Conservation (phyloP, 2,113 vertebrate genomes). For the Eonycteris spelaea region DNA sequence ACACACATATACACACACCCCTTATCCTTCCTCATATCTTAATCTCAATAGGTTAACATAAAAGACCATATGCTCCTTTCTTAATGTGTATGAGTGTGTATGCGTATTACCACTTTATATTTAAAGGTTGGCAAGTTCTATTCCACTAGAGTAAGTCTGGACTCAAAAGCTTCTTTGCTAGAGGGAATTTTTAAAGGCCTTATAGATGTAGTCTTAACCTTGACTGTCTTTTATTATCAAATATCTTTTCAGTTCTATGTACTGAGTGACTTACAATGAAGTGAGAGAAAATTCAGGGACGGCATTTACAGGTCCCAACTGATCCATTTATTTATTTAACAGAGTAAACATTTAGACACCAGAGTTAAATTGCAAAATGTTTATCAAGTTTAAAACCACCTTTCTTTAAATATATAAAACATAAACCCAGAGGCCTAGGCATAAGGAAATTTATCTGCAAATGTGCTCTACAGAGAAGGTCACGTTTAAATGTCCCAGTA, state of each 20-base stretch:
- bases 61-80: not conserved
- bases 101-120: not conserved
- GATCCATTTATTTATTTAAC: constrained; percentile 70
- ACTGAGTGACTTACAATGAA: constrained; percentile 54
- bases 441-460: constrained; percentile 27
- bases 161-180: not conserved
- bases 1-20: accelerated
- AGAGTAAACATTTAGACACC: constrained; percentile 72
- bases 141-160: not conserved
- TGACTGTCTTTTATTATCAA: constrained; percentile 62
- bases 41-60: not conserved
- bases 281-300: constrained; percentile 52
- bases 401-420: constrained; percentile 62
- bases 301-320: constrained; percentile 66
- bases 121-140: not conserved
- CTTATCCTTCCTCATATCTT: not conserved
- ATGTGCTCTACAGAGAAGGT: constrained; percentile 32
- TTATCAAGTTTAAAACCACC: constrained; percentile 68
- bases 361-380: constrained; percentile 75
- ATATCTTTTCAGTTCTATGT: constrained; percentile 52
- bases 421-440: not conserved
- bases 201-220: constrained; percentile 46
- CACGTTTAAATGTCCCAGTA: constrained; percentile 1
- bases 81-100: not conserved
- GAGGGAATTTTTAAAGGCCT: not conserved